These are phyloP conservation scores for Mactra quadrangularis DNA, from an alignment of 1,140 invertebrate genomes.

Conservation along the genomic window DNA sequence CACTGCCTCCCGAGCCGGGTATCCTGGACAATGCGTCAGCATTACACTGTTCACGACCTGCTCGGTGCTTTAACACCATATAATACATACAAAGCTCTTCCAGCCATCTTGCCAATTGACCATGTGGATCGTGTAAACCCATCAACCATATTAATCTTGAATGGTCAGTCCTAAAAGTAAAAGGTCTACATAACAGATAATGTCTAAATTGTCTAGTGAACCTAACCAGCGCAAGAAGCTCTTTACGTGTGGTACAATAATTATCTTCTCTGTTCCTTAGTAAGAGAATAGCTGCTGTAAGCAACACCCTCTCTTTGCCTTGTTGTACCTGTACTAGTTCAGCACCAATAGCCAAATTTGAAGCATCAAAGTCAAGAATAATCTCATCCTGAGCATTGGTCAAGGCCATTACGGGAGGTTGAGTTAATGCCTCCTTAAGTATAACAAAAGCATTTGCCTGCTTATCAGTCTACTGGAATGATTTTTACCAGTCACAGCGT, in stretches of 20 bases:
- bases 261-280: background rate
- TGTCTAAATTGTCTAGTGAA: constrained; percentile 42
- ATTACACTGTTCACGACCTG: constrained; percentile 6
- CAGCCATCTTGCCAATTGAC: constrained; percentile 29
- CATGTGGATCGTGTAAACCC: constrained; percentile 21
- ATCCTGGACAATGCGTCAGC: constrained; percentile 25
- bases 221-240: constrained; percentile 36
- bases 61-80: constrained; percentile 26
- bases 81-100: constrained; percentile 27
- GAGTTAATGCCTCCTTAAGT: constrained; percentile 46
- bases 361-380: constrained; percentile 35
- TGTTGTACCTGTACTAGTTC: constrained; percentile 47
- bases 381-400: constrained; percentile 24
- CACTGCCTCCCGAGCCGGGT: background rate
- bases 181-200: constrained; percentile 14
- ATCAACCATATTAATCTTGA: constrained; percentile 40
- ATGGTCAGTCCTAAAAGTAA: constrained; percentile 47
- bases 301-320: background rate
- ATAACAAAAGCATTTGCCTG: constrained; percentile 47
- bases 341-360: background rate
- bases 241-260: constrained; percentile 45
- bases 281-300: background rate
- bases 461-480: constrained; percentile 54
- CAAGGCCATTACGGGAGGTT: constrained; percentile 53
- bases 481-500: constrained; percentile 58